A percentile compares a stretch with the other conserved stretches of the same genome.
Evolutionary conservation across 2,797 vertebrate species (phyloP).

Genomic region (Octomys mimax): DNA sequence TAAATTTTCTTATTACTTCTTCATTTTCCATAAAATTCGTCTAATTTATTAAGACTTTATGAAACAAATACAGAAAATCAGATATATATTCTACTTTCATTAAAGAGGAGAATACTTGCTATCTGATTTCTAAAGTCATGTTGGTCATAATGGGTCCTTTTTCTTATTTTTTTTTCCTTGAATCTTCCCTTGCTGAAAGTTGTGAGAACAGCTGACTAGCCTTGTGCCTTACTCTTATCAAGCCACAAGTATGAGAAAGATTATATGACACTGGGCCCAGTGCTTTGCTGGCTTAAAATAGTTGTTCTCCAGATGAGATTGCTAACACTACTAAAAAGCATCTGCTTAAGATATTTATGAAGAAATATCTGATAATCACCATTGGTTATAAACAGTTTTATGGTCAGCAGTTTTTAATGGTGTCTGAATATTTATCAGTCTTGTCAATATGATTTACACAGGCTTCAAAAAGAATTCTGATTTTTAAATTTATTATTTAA

Average conservation of each 20-base stretch:
- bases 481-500: constrained; percentile 50
- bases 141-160: not conserved
- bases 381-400: constrained; percentile 64
- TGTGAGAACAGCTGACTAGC: not conserved
- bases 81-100: not conserved
- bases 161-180: not conserved
- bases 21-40: not conserved
- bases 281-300: not conserved
- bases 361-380: constrained; percentile 39
- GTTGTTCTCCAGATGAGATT: constrained; percentile 14
- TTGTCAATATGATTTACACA: constrained; percentile 57
- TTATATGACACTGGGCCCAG: not conserved
- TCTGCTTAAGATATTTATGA: constrained; percentile 36
- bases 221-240: not conserved
- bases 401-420: constrained; percentile 41
- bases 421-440: constrained; percentile 56
- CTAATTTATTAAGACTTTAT: not conserved
- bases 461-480: constrained; percentile 37
- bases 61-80: constrained; percentile 2
- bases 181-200: not conserved
- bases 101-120: not conserved
- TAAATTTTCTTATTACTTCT: not conserved
- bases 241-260: not conserved
- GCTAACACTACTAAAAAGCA: constrained; percentile 46
- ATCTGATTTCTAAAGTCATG: constrained; percentile 47